Base-by-base conservation (phyloP, 2,888 invertebrate genomes). In the Ceraclea dissimilis region DNA sequence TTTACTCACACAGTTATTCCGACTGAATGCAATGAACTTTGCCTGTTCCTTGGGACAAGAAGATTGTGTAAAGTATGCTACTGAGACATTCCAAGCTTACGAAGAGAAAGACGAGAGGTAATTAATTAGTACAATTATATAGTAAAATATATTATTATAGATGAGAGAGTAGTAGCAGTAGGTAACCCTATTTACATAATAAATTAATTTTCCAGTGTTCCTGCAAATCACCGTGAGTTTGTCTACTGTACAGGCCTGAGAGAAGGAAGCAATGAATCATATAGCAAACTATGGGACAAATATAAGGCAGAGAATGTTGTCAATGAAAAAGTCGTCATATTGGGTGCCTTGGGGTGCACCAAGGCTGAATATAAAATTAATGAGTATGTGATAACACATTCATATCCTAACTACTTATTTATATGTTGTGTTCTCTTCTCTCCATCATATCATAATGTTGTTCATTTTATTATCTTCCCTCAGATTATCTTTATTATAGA, bases 221-320 rank as follows among this genome's bases (percentile, higher is more conserved):
- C 51, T 18, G 51, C 57, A n/a, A 82, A 86, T 65, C 69, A 84
- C 51, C 83, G 87, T 52, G 70, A 78, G 20, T 79, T 82, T 51
- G 86, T 91, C 1, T 92, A 90, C 70, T 92, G 92, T 67, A 81
- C 81, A 18, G 89, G 80, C 1, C 74, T 93, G 10, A 79, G 82
- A n/a, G 68, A 80, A 26, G 88, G 87, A 0, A 72, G 71, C 0
- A 64, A 67, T n/a, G 67, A 67, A 0, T 84, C 88, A 60, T 93
- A 88, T 79, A 65, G 82, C 1, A 79, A 74, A 63, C 70, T 88
- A 18, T 87, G 85, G 80, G 62, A 73, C 0, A 79, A 81, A 60
- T 90, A 83, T 69, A 65, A 70, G 51, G 66, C 63, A 0, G 78
- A 82, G 51, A 79, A 81, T 33, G 79, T 86, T 1, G 84, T 86